Percentiles rank a stretch among this genome's conserved stretches.
Conservation (phyloP, 2,888 invertebrate species). For the Sthenelais limicola region DNA sequence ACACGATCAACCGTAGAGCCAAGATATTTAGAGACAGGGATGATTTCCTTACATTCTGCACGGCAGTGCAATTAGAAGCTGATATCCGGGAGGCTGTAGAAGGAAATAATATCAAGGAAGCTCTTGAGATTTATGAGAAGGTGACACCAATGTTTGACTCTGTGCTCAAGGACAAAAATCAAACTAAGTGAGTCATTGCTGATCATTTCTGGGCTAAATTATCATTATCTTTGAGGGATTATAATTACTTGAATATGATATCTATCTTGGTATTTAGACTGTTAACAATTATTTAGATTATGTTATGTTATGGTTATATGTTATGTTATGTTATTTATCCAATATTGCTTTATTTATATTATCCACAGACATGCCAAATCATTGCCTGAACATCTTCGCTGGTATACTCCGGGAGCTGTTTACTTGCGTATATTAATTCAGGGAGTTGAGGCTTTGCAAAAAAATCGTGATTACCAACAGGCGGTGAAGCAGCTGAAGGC, state of each 20-base stretch:
- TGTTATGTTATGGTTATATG: neutral
- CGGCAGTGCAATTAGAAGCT: constrained; percentile 60
- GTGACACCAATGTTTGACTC: constrained; percentile 49
- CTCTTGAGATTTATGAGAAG: constrained; percentile 59
- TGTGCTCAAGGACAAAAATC: neutral
- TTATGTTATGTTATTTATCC: constrained; percentile 12
- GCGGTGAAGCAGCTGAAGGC: constrained; percentile 75
- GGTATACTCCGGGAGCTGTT: constrained; percentile 76
- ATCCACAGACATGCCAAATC: constrained; percentile 53
- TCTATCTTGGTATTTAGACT: too few relatives aligned
- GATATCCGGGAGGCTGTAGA: constrained; percentile 66
- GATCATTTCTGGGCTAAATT: too few relatives aligned
- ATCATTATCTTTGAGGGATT: too few relatives aligned
- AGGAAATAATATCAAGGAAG: constrained; percentile 64
- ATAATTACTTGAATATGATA: too few relatives aligned
- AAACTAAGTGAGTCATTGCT: constrained; percentile 27
- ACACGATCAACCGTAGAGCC: constrained; percentile 66
- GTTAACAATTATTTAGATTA: too few relatives aligned
- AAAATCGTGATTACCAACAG: constrained; percentile 71
- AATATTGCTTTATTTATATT: too few relatives aligned
- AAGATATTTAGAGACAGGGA: constrained; percentile 71
- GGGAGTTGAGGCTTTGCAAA: constrained; percentile 74
- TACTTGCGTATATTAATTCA: constrained; percentile 71
- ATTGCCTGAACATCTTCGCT: constrained; percentile 76
- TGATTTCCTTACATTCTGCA: constrained; percentile 69